These are phyloP conservation scores for Pteria penguin DNA, from an alignment of 2,888 invertebrate genomes.

Conservation along the genomic window DNA sequence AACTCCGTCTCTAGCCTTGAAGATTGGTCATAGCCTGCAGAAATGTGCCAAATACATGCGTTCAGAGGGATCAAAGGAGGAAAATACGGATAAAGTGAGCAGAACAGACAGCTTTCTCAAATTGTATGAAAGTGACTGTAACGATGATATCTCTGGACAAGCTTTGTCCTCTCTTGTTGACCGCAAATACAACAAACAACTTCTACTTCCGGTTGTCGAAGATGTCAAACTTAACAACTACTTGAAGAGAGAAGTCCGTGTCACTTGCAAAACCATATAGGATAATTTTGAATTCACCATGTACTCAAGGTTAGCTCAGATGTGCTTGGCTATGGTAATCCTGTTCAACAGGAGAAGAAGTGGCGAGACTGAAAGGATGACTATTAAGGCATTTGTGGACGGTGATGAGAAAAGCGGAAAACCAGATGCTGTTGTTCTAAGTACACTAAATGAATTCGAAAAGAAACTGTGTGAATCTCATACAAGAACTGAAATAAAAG, in stretches of 20 bases:
- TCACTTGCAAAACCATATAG: neutral
- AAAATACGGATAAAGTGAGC: conserved; percentile 1
- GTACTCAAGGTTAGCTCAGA: conserved; percentile 28
- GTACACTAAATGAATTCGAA: conserved; percentile 40
- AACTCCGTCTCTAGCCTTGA: conserved; percentile 29
- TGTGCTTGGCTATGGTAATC: conserved; percentile 30
- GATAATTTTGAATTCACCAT: neutral
- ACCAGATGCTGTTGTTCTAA: conserved; percentile 17
- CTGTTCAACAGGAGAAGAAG: conserved; percentile 83
- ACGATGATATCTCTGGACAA: conserved; percentile 21
- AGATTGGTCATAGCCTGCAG: conserved; percentile 36
- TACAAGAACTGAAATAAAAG: conserved; percentile 37
- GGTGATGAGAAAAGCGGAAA: conserved; percentile 11
- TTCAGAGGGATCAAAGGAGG: conserved; percentile 22
- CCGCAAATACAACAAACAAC: conserved; percentile 38
- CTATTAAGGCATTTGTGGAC: conserved; percentile 22
- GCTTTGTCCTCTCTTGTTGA: conserved; percentile 26
- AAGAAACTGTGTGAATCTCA: conserved; percentile 30
- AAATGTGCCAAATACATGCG: conserved; percentile 19
- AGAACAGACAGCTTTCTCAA: conserved; percentile 10
- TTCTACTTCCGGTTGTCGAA: conserved; percentile 39
- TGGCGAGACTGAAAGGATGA: conserved; percentile 77
- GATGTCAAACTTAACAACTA: conserved; percentile 30
- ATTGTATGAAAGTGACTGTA: conserved; percentile 35
- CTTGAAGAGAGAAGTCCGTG: neutral